Percentiles rank a stretch among this genome's conserved stretches.
These are phyloP conservation scores for Gastracanthus pulcherrimus DNA, from an alignment of 2,888 invertebrate genomes.

Conservation along the genomic window DNA sequence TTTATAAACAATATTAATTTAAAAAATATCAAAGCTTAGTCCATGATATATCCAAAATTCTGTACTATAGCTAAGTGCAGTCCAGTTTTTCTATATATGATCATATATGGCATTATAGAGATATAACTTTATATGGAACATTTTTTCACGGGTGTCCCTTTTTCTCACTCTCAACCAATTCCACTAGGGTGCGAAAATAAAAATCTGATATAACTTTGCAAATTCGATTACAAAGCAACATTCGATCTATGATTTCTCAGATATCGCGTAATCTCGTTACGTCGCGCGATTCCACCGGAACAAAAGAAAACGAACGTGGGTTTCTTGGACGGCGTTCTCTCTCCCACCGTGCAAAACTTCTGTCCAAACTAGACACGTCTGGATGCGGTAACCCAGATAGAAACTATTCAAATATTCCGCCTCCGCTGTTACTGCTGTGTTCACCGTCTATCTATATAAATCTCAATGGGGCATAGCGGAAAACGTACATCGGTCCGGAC, in stretches of 20 bases:
- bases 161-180: neutral
- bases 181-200: neutral
- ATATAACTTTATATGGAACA: too few species aligned
- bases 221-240: neutral
- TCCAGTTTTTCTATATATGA: too few species aligned
- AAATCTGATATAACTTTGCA: neutral
- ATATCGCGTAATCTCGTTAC: neutral
- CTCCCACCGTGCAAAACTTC: neutral
- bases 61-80: too few species aligned
- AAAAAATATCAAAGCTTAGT: too few species aligned
- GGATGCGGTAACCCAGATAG: conserved; percentile 1
- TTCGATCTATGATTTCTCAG: neutral
- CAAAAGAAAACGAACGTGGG: neutral
- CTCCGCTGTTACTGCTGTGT: neutral
- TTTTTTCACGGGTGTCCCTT: too few species aligned
- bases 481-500: neutral
- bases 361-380: conserved; percentile 15
- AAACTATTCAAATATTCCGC: conserved; percentile 28
- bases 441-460: neutral
- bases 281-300: neutral
- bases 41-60: too few species aligned
- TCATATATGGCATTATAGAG: too few species aligned
- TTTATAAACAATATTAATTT: too few species aligned
- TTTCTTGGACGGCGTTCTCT: neutral
- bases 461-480: neutral